phyloP scores from a whole-genome alignment of 2,113 vertebrate species.

The Trochalopteron elliotii region DNA sequence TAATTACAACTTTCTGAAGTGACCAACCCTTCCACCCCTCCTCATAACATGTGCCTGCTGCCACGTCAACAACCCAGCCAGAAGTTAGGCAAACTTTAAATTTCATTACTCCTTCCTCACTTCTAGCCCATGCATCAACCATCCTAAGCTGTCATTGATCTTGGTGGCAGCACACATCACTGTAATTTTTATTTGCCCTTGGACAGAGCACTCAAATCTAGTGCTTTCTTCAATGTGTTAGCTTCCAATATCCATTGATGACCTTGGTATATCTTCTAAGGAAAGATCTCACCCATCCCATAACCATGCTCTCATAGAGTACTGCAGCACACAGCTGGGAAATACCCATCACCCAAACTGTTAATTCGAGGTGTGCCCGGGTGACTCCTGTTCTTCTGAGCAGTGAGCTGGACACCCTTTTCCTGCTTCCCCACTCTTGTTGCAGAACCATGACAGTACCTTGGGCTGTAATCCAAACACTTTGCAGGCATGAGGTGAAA shows the following conservation, averaged over 20 bases:
- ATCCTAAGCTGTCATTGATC: background rate
- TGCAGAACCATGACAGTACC: background rate
- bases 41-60: background rate
- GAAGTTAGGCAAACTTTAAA: background rate
- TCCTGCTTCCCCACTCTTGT: background rate
- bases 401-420: background rate
- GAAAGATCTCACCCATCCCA: background rate
- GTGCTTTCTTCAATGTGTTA: background rate
- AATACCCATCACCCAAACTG: background rate
- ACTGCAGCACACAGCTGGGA: background rate
- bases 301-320: background rate
- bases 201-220: background rate
- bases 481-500: background rate
- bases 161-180: background rate
- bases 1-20: background rate
- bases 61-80: background rate
- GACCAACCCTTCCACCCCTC: background rate
- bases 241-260: background rate
- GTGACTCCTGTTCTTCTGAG: background rate
- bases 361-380: fast-evolving
- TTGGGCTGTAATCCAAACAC: background rate
- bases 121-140: background rate
- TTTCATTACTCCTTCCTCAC: background rate
- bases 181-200: background rate
- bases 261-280: background rate